A percentile compares a stretch with the other conserved stretches of the same genome.
These are phyloP conservation scores for Dysidea cf. avara DNA, from an alignment of 37 sponge, comb jelly and placozoan genomes.

Conservation along the genomic window DNA sequence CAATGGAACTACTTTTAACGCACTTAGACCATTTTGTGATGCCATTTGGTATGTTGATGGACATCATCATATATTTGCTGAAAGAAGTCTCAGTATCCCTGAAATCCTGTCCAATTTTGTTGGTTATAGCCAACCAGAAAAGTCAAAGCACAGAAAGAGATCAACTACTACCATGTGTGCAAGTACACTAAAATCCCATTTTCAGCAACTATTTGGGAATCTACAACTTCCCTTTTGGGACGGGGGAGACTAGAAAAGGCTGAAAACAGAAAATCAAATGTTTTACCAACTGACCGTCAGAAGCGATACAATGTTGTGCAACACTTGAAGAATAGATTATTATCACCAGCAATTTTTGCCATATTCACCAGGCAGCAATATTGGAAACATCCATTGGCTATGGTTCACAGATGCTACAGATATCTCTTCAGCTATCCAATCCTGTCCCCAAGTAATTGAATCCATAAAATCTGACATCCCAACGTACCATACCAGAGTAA, in stretches of 20 bases:
- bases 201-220: no score
- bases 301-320: no score
- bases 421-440: slow-evolving; percentile 7
- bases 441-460: slow-evolving; percentile 18
- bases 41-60: neutral
- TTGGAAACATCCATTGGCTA: slow-evolving; percentile 19
- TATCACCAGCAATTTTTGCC: slow-evolving; percentile 8
- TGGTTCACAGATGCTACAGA: slow-evolving; percentile 2
- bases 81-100: neutral
- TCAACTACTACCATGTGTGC: neutral
- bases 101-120: no score
- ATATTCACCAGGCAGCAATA: slow-evolving; percentile 19
- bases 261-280: no score
- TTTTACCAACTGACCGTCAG: no score
- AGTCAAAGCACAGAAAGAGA: neutral
- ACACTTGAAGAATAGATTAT: no score
- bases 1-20: slow-evolving; percentile 1
- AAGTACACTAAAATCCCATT: no score
- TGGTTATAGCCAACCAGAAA: no score
- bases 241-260: no score
- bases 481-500: slow-evolving; percentile 19
- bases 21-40: neutral
- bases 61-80: neutral
- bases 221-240: no score
- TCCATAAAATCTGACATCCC: slow-evolving; percentile 12